phyloP scores from a whole-genome alignment of 2,888 invertebrate genomes.

The Cryptus armator region DNA sequence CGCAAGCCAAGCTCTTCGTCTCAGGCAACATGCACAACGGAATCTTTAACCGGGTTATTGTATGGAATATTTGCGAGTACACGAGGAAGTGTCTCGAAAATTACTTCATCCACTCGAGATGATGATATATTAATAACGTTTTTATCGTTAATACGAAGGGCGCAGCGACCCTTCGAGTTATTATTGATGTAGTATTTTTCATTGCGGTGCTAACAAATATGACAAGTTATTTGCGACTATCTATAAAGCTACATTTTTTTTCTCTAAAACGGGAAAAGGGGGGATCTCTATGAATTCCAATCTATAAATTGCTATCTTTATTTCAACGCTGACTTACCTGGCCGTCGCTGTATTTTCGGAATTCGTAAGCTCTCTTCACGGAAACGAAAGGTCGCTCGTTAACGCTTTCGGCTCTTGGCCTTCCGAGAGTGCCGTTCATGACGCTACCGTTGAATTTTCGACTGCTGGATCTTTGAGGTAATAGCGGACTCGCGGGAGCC shows the following conservation, averaged over 20 bases:
- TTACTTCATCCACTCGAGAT: slow-evolving; percentile 23
- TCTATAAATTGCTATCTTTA: slow-evolving; percentile 39
- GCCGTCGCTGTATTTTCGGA: slow-evolving; percentile 83
- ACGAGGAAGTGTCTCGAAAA: slow-evolving; percentile 9
- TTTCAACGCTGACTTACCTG: slow-evolving; percentile 85
- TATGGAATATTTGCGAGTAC: neutral
- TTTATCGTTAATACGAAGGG: slow-evolving; percentile 26
- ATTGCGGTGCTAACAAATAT: slow-evolving; percentile 17
- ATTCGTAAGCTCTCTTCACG: slow-evolving; percentile 87
- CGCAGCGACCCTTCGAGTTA: neutral
- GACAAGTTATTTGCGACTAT: slow-evolving; percentile 49
- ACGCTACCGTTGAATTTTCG: slow-evolving; percentile 83
- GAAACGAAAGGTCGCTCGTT: slow-evolving; percentile 89
- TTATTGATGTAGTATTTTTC: neutral
- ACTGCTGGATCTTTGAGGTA: slow-evolving; percentile 86
- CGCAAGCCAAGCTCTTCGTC: slow-evolving; percentile 81
- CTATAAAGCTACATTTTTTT: slow-evolving; percentile 50
- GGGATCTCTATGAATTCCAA: slow-evolving; percentile 8
- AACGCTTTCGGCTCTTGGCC: slow-evolving; percentile 84
- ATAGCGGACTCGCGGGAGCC: slow-evolving; percentile 86
- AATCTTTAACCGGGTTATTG: slow-evolving; percentile 51
- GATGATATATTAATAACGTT: slow-evolving; percentile 9
- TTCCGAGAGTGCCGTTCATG: slow-evolving; percentile 82
- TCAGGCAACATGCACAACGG: slow-evolving; percentile 72
- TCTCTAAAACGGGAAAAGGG: neutral